Evolutionary conservation across 2,113 vertebrate genomes (phyloP).

Genomic region (Corythaixoides concolor): DNA sequence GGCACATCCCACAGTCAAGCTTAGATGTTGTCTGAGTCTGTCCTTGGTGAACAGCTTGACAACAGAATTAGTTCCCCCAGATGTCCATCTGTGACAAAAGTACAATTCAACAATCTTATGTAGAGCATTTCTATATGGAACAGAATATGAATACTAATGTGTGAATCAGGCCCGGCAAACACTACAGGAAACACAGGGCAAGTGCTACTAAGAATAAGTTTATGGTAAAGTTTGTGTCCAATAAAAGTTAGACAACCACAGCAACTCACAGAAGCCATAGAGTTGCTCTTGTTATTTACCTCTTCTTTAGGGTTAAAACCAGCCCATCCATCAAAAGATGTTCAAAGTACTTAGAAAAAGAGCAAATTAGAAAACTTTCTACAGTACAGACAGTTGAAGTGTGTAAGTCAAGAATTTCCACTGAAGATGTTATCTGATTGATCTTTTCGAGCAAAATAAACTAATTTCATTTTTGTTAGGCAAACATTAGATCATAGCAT

Average conservation of each 20-base stretch:
- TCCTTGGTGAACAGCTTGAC: not conserved
- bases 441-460: not conserved
- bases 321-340: not conserved
- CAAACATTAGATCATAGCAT: not conserved
- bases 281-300: not conserved
- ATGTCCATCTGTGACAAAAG: not conserved
- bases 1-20: not conserved
- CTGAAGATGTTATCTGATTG: not conserved
- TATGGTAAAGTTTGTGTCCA: not conserved
- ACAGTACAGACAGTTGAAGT: not conserved
- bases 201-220: not conserved
- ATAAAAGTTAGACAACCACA: not conserved
- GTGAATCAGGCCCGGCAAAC: not conserved
- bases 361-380: not conserved
- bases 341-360: not conserved
- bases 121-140: not conserved
- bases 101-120: not conserved
- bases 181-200: not conserved
- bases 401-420: not conserved
- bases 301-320: not conserved
- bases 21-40: not conserved
- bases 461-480: not conserved
- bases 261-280: not conserved
- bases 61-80: not conserved
- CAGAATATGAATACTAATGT: not conserved